Evolutionary conservation across 2,888 invertebrate genomes (phyloP).

Genomic region (Leptinotarsa tumamoca): DNA sequence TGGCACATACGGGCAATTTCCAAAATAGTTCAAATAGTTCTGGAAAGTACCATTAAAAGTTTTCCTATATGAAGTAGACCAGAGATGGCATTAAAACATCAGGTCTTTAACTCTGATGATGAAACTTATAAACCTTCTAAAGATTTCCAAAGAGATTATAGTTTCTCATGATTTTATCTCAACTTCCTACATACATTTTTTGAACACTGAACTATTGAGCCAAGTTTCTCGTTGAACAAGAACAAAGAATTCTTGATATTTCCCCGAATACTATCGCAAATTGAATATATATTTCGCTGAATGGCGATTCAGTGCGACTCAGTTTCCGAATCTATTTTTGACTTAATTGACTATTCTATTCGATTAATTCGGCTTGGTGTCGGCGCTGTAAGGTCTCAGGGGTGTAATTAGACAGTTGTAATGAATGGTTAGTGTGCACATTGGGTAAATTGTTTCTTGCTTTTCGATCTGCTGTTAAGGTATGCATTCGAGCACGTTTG

Average conservation of each 20-base stretch:
- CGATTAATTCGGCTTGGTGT: not conserved
- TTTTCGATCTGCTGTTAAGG: not conserved
- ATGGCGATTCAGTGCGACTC: not conserved
- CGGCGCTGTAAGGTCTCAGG: not conserved
- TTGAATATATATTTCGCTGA: not conserved
- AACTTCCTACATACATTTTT: too few relatives aligned
- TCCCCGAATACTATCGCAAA: not conserved
- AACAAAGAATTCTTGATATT: not conserved
- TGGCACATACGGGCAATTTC: not conserved
- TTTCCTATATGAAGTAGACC: too few relatives aligned
- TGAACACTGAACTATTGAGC: too few relatives aligned
- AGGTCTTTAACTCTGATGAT: too few relatives aligned
- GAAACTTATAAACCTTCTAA: too few relatives aligned
- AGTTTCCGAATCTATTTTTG: not conserved
- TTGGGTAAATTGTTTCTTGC: slow-evolving; percentile 7
- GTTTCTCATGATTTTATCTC: too few relatives aligned
- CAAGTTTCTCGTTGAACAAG: not conserved
- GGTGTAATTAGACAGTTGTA: slow-evolving; percentile 18
- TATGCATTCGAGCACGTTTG: slow-evolving; percentile 1
- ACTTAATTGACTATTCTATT: slow-evolving; percentile 4
- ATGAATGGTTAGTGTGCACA: slow-evolving; percentile 2
- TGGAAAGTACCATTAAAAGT: too few relatives aligned
- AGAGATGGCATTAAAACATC: too few relatives aligned
- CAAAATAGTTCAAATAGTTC: too few relatives aligned
- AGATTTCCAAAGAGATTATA: too few relatives aligned